Percentiles rank a stretch among this genome's conserved stretches.
These are phyloP conservation scores for Hesperophylax magnus DNA, from an alignment of 1,140 invertebrate species.

Conservation along the genomic window DNA sequence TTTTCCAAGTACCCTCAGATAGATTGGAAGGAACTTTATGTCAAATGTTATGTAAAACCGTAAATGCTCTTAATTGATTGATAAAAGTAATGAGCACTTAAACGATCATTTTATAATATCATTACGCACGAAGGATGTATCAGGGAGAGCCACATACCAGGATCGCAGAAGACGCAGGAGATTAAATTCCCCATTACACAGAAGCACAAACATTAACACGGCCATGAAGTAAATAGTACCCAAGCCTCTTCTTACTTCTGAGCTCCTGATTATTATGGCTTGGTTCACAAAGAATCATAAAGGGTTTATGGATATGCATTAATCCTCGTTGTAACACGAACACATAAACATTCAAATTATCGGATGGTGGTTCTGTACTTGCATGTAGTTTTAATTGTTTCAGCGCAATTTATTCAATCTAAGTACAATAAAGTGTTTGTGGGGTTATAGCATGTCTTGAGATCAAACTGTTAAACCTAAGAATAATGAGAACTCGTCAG, in stretches of 20 bases:
- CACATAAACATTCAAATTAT: conserved; percentile 28
- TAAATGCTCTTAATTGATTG: conserved; percentile 10
- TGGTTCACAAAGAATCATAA: conserved; percentile 52
- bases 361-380: not conserved
- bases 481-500: not conserved
- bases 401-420: conserved; percentile 25
- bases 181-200: conserved; percentile 41
- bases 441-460: not conserved
- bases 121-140: not conserved
- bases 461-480: not conserved
- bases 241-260: not conserved
- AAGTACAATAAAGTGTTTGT: not conserved
- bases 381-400: conserved; percentile 18
- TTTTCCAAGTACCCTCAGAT: not conserved
- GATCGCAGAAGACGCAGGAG: conserved; percentile 26
- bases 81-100: conserved; percentile 15
- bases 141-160: not conserved
- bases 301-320: conserved; percentile 35
- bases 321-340: conserved; percentile 29
- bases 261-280: conserved; percentile 43
- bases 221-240: conserved; percentile 18
- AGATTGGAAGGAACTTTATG: not conserved
- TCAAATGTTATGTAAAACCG: not conserved
- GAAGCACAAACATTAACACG: conserved; percentile 43
- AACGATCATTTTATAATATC: conserved; percentile 8